These are phyloP conservation scores for Cephalopholis sonnerati DNA, from an alignment of 2,113 vertebrate genomes.

Conservation along the genomic window DNA sequence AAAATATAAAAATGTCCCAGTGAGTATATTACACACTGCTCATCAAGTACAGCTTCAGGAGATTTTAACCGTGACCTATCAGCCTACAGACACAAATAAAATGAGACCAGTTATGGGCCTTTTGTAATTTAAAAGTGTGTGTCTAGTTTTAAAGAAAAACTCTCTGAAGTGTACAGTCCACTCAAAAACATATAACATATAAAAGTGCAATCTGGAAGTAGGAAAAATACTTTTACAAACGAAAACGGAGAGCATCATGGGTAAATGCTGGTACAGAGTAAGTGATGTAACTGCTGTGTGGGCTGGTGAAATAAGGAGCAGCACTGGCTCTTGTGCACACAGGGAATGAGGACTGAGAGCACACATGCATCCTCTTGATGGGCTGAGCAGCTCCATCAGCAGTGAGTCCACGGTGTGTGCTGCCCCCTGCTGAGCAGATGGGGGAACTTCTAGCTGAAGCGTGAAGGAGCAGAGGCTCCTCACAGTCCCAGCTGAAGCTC, in stretches of 20 bases:
- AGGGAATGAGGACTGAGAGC: constrained; percentile 1
- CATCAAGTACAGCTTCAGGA: background rate
- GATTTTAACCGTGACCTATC: background rate
- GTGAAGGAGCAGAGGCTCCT: constrained; percentile 21
- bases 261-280: constrained; percentile 33
- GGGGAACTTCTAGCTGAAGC: constrained; percentile 18
- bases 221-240: constrained; percentile 7
- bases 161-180: background rate
- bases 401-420: constrained; percentile 35
- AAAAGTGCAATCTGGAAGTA: constrained; percentile 38
- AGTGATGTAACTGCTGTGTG: constrained; percentile 38
- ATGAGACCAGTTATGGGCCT: background rate
- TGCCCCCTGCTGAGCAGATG: constrained; percentile 55
- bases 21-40: background rate
- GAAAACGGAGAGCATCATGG: constrained; percentile 35
- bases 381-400: background rate
- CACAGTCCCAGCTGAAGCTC: constrained; percentile 43
- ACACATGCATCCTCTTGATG: constrained; percentile 1
- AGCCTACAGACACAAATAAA: background rate
- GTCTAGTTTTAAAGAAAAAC: background rate
- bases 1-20: background rate
- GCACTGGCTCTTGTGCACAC: constrained; percentile 17
- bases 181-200: constrained; percentile 17
- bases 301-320: constrained; percentile 35
- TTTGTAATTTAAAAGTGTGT: background rate